These are phyloP conservation scores for Gallinago paraguaiae DNA, from an alignment of 2,113 vertebrate species.

Conservation along the genomic window DNA sequence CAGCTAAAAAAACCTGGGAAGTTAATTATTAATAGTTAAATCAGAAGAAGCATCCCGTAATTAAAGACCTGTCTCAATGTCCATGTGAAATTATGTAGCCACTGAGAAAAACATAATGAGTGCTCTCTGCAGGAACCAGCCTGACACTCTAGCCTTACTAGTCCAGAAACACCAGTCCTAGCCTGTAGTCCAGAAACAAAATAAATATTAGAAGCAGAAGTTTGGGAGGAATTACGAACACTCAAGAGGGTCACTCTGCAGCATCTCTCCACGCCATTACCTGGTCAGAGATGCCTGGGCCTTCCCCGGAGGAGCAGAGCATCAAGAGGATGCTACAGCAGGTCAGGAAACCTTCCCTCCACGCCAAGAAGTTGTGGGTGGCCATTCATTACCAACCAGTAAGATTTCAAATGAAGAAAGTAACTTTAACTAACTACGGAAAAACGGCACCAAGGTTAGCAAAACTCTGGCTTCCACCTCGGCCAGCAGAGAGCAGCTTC, in stretches of 20 bases:
- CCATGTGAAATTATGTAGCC: not conserved
- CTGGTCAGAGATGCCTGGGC: not conserved
- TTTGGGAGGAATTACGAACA: not conserved
- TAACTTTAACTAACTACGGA: not conserved
- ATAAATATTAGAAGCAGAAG: not conserved
- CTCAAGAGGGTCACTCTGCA: not conserved
- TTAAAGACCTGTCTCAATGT: not conserved
- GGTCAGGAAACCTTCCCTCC: not conserved
- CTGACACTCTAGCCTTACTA: not conserved
- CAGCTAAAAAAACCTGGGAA: not conserved
- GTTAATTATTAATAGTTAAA: constrained; percentile 29
- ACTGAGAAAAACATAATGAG: not conserved
- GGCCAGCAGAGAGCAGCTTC: not conserved
- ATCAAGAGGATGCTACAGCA: accelerated
- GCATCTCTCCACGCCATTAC: not conserved
- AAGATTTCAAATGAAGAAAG: not conserved
- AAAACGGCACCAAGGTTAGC: not conserved
- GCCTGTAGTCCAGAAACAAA: not conserved
- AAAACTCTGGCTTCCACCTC: not conserved
- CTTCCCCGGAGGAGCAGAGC: not conserved
- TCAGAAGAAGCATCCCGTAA: not conserved
- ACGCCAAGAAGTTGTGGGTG: not conserved
- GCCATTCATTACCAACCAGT: accelerated
- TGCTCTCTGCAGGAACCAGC: not conserved
- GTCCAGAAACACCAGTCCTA: too few species aligned